Conservation (phyloP, 2,797 vertebrate genomes). For the Leptatherina wallacei region DNA sequence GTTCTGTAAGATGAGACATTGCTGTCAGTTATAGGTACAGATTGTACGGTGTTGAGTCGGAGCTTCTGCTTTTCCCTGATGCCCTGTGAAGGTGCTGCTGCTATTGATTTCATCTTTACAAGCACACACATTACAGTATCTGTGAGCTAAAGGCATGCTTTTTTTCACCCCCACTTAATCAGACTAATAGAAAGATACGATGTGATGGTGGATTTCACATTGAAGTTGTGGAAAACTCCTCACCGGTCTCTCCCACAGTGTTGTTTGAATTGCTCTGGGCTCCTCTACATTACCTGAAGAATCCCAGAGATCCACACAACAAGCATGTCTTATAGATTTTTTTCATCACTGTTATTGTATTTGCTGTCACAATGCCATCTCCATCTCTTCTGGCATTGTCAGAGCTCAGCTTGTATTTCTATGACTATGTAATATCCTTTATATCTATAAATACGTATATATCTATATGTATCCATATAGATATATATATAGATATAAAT, state of each 20-base stretch:
- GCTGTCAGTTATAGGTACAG: slow-evolving; percentile 63
- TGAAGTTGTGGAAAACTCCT: slow-evolving; percentile 47
- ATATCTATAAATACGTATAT: neutral
- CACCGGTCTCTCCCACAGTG: slow-evolving; percentile 42
- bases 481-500: neutral
- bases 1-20: slow-evolving; percentile 63
- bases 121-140: slow-evolving; percentile 63
- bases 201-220: slow-evolving; percentile 41
- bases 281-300: slow-evolving; percentile 62
- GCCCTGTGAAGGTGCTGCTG: slow-evolving; percentile 63
- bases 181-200: slow-evolving; percentile 61
- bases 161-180: slow-evolving; percentile 64
- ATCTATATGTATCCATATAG: neutral
- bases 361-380: slow-evolving; percentile 58
- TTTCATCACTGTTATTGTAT: slow-evolving; percentile 33
- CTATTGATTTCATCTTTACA: slow-evolving; percentile 71
- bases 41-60: slow-evolving; percentile 46
- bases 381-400: slow-evolving; percentile 53
- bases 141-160: slow-evolving; percentile 61
- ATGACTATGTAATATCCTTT: neutral
- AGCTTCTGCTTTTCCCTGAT: slow-evolving; percentile 57
- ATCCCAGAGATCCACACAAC: slow-evolving; percentile 48
- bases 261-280: slow-evolving; percentile 62
- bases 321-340: slow-evolving; percentile 44
- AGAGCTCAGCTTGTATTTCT: slow-evolving; percentile 13